Conservation (phyloP, 2,797 vertebrate genomes). For the Cossypha heuglini region DNA sequence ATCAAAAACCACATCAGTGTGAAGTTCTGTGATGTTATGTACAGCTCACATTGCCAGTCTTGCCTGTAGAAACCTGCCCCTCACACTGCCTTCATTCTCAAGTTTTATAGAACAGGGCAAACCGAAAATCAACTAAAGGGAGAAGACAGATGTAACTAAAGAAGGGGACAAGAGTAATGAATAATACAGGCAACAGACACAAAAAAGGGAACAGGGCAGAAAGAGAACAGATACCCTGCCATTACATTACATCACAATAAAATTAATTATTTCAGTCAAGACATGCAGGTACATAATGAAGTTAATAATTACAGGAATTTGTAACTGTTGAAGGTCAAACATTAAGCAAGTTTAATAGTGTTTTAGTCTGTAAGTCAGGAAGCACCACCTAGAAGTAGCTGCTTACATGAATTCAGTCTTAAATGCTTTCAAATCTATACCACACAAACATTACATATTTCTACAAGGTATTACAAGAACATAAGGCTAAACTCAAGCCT, state of each 20-base stretch:
- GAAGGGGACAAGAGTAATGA: neutral
- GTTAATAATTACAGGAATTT: neutral
- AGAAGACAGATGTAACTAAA: neutral
- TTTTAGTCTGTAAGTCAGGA: neutral
- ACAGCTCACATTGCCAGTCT: neutral
- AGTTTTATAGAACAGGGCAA: neutral
- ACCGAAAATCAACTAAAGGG: neutral
- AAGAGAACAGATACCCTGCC: neutral
- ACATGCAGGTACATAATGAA: neutral
- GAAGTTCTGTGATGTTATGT: neutral
- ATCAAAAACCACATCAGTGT: neutral
- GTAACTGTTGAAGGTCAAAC: neutral
- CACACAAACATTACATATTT: neutral
- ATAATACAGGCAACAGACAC: neutral
- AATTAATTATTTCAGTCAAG: neutral
- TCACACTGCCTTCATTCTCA: neutral
- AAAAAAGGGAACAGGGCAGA: neutral
- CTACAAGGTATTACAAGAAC: neutral
- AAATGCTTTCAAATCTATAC: neutral
- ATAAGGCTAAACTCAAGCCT: neutral
- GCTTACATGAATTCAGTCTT: neutral
- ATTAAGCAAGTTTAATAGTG: neutral
- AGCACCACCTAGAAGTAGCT: neutral
- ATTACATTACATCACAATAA: neutral
- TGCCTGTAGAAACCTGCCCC: neutral